phyloP scores from a whole-genome alignment of 2,113 vertebrate genomes.

The Chitala chitala region DNA sequence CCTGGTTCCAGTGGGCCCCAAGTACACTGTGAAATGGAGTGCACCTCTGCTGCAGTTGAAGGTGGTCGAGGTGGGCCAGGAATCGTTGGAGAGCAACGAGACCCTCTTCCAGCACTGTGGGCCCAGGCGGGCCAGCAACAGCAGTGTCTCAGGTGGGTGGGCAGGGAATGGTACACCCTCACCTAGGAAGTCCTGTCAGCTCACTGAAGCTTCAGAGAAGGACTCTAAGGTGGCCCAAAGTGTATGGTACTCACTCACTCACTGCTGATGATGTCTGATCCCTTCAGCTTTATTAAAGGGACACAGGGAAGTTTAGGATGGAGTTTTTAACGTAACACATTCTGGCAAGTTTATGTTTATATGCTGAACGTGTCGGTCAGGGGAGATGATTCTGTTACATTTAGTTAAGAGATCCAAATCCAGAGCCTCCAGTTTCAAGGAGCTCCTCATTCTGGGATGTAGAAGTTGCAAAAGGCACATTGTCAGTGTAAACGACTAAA shows the following conservation, averaged over 20 bases:
- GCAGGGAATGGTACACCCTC: background rate
- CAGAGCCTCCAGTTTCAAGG: no score
- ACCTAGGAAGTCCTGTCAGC: background rate
- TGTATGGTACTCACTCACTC: background rate
- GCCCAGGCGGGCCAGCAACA: conserved; percentile 45
- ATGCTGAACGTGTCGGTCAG: conserved; percentile 3
- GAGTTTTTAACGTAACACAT: conserved; percentile 14
- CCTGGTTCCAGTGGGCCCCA: conserved; percentile 76
- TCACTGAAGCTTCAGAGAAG: background rate
- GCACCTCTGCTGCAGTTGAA: conserved; percentile 72
- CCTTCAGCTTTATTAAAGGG: conserved; percentile 5
- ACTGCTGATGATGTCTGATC: background rate
- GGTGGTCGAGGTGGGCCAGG: conserved; percentile 77
- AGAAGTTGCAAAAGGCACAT: background rate
- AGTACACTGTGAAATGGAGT: conserved; percentile 79
- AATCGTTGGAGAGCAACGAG: conserved; percentile 63
- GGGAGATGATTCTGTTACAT: conserved; percentile 21
- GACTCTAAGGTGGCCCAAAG: background rate
- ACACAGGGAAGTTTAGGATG: background rate
- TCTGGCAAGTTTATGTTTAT: conserved; percentile 16
- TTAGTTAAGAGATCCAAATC: conserved; percentile 10
- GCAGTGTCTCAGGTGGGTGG: conserved; percentile 26
- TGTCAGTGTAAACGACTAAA: no score
- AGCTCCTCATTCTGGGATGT: background rate
- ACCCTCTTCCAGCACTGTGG: conserved; percentile 55